phyloP scores from a whole-genome alignment of 2,888 invertebrate species.

The Agrypnus murinus region DNA sequence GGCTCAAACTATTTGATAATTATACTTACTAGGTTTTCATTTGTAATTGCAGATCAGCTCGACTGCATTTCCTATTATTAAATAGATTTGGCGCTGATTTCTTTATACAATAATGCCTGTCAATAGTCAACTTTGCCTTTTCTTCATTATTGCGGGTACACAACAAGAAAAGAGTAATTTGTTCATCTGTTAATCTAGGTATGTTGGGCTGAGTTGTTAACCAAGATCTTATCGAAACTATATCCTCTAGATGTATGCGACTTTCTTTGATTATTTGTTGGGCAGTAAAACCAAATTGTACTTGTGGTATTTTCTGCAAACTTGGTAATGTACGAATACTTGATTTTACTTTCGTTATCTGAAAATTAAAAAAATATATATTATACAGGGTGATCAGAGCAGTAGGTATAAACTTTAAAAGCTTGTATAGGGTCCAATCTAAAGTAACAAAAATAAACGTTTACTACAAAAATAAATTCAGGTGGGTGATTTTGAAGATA shows the following conservation, averaged over 20 bases:
- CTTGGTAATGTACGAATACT: too few species aligned
- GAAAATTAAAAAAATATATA: too few species aligned
- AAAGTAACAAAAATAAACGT: too few species aligned
- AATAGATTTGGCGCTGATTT: constrained; percentile 3
- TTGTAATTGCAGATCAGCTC: neutral
- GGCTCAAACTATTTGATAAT: neutral
- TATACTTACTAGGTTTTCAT: constrained; percentile 15
- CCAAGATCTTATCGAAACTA: constrained; percentile 7
- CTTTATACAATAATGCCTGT: neutral
- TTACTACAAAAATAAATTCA: too few species aligned
- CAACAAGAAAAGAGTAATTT: constrained; percentile 29
- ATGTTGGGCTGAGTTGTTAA: neutral
- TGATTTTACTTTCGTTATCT: too few species aligned
- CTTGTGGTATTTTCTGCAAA: too few species aligned
- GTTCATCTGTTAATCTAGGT: constrained; percentile 30
- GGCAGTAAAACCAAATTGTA: constrained; percentile 21
- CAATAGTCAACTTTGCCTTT: constrained; percentile 9
- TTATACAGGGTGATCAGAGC: too few species aligned
- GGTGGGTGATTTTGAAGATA: too few species aligned
- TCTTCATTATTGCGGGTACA: neutral
- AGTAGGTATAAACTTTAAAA: too few species aligned
- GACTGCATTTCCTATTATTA: neutral
- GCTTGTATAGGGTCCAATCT: too few species aligned
- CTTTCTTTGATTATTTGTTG: constrained; percentile 20
- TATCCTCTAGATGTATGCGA: neutral